Evolutionary conservation across 2,888 invertebrate genomes (phyloP).

Genomic region (Oscheius sp.): DNA sequence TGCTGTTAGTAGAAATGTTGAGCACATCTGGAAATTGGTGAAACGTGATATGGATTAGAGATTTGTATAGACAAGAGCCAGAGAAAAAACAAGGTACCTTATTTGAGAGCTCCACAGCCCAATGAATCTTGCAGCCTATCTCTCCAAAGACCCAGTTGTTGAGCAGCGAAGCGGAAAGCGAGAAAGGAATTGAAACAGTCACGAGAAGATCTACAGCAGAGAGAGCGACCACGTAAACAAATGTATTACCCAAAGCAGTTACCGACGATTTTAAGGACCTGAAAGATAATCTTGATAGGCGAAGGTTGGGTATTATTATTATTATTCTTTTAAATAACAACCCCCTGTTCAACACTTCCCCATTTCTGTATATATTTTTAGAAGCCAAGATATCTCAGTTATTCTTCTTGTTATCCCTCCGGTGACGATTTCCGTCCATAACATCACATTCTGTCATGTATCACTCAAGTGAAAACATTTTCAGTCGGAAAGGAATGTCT

Average conservation of each 20-base stretch:
- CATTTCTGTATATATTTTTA: too few relatives aligned
- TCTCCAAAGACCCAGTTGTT: conserved; percentile 58
- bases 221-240: conserved; percentile 54
- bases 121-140: conserved; percentile 53
- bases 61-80: conserved; percentile 27
- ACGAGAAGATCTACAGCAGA: conserved; percentile 56
- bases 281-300: not conserved
- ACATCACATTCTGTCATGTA: conserved; percentile 11
- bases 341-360: too few relatives aligned
- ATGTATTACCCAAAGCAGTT: conserved; percentile 57
- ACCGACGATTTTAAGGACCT: conserved; percentile 57
- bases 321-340: too few relatives aligned
- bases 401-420: not conserved
- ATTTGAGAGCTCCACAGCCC: conserved; percentile 53
- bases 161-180: conserved; percentile 42
- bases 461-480: conserved; percentile 15
- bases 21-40: conserved; percentile 51
- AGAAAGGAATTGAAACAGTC: conserved; percentile 54
- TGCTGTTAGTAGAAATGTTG: conserved; percentile 56
- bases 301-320: too few relatives aligned
- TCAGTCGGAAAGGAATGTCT: conserved; percentile 11
- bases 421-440: too few relatives aligned
- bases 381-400: too few relatives aligned
- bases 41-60: conserved; percentile 8
- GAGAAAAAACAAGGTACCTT: too few relatives aligned